A percentile compares a stretch with the other conserved stretches of the same genome.
phyloP scores from a whole-genome alignment of 1,140 invertebrate genomes.

The Caenorhabditis remanei region DNA sequence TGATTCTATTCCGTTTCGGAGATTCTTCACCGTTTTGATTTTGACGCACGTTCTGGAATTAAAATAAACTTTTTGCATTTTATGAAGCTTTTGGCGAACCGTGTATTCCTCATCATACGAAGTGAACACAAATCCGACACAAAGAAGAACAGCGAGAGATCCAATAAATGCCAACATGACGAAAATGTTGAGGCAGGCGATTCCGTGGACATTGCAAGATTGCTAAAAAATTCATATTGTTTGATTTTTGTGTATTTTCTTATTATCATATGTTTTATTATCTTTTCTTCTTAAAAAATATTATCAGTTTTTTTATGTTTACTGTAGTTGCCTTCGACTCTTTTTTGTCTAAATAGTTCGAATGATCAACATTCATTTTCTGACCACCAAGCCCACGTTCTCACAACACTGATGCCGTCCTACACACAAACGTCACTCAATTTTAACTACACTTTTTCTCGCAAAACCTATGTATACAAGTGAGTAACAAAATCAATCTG shows the following conservation, averaged over 20 bases:
- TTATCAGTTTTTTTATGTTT: not conserved
- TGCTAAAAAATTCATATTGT: not conserved
- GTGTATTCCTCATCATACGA: constrained; percentile 47
- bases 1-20: constrained; percentile 35
- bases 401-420: not conserved
- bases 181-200: constrained; percentile 43
- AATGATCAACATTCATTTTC: not conserved
- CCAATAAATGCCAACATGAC: constrained; percentile 44
- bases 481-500: constrained; percentile 50
- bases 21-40: constrained; percentile 83
- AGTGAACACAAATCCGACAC: constrained; percentile 40
- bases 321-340: not conserved
- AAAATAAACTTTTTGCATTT: not conserved
- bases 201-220: constrained; percentile 34
- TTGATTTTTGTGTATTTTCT: not conserved
- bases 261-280: not conserved
- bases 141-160: constrained; percentile 26
- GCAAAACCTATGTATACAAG: constrained; percentile 23
- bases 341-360: not conserved
- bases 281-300: not conserved
- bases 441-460: constrained; percentile 5
- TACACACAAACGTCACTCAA: constrained; percentile 7
- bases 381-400: not conserved
- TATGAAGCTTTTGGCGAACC: not conserved
- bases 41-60: constrained; percentile 85